Evolutionary conservation across 2,797 vertebrate genomes (phyloP).

Genomic region (Podarcis lilfordi): DNA sequence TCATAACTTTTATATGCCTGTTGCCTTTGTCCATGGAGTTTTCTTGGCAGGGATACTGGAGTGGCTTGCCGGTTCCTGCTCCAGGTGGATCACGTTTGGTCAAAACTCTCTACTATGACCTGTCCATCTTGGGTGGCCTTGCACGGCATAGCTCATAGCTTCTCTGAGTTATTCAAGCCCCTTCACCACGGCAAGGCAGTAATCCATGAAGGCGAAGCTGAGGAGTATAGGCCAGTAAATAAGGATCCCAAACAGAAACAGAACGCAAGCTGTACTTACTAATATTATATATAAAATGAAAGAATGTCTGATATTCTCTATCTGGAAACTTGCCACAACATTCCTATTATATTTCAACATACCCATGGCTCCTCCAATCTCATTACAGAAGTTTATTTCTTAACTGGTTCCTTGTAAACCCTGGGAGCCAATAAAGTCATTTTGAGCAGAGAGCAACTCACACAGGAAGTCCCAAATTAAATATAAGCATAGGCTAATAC

Average conservation of each 20-base stretch:
- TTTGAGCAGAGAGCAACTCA: conserved; percentile 38
- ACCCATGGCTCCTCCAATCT: not conserved
- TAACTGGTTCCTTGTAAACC: not conserved
- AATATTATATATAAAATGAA: conserved; percentile 3
- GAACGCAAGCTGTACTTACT: not conserved
- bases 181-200: no score
- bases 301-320: not conserved
- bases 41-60: no score
- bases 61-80: no score
- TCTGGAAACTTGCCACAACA: not conserved
- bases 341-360: conserved; percentile 8
- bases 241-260: not conserved
- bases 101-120: no score
- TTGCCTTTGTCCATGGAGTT: no score
- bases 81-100: no score
- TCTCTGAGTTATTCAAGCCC: no score
- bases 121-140: no score
- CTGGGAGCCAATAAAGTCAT: conserved; percentile 6
- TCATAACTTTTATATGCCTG: no score
- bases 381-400: conserved; percentile 32
- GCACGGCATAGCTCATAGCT: no score
- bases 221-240: not conserved
- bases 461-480: conserved; percentile 48
- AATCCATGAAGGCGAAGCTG: no score
- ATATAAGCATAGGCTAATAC: conserved; percentile 33